Evolutionary conservation across 2,888 invertebrate genomes (phyloP).

Genomic region (Lysandra bellargus): DNA sequence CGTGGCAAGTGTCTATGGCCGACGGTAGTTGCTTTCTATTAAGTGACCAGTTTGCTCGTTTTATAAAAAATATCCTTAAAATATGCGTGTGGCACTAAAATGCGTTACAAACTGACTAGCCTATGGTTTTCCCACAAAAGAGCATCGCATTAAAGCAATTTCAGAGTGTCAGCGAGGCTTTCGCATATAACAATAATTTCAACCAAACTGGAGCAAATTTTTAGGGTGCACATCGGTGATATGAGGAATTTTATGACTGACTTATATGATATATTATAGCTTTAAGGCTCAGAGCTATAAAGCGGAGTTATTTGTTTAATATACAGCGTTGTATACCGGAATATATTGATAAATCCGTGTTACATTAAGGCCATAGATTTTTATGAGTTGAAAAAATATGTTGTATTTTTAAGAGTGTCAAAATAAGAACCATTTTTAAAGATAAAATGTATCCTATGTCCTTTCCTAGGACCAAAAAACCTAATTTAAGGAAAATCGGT

Average conservation of each 20-base stretch:
- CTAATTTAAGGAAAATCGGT: too few relatives aligned
- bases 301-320: constrained; percentile 15
- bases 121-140: neutral
- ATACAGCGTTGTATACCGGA: neutral
- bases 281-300: neutral
- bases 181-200: constrained; percentile 4
- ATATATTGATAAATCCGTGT: neutral
- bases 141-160: neutral
- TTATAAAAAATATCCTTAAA: too few relatives aligned
- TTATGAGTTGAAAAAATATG: too few relatives aligned
- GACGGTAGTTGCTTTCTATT: too few relatives aligned
- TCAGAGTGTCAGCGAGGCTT: neutral
- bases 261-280: constrained; percentile 16
- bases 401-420: too few relatives aligned
- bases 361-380: neutral
- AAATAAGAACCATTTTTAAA: too few relatives aligned
- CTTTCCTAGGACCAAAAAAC: too few relatives aligned
- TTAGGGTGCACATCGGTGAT: constrained; percentile 13
- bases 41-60: too few relatives aligned
- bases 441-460: too few relatives aligned
- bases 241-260: neutral
- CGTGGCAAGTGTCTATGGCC: too few relatives aligned
- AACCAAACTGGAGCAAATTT: neutral
- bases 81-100: too few relatives aligned
- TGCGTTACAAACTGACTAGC: too few relatives aligned